phyloP scores from a whole-genome alignment of 1,140 invertebrate species.

The Drosophila navojoa region DNA sequence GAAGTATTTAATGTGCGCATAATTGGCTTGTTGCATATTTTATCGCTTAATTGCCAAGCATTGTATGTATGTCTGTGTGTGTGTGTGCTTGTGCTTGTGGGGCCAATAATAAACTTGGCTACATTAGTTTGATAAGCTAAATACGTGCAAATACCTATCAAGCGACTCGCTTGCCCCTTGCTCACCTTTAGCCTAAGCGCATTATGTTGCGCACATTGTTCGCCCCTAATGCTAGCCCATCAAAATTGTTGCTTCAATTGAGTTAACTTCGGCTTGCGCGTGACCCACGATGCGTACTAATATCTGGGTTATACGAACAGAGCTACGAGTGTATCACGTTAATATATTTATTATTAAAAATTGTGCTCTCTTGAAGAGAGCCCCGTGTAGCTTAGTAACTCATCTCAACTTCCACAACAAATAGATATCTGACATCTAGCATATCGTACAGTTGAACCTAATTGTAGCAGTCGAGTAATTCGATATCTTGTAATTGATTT shows the following conservation, averaged over 20 bases:
- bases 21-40: conserved; percentile 77
- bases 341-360: too few relatives aligned
- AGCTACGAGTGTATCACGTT: too few relatives aligned
- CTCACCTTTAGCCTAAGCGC: conserved; percentile 2
- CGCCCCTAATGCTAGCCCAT: not conserved
- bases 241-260: not conserved
- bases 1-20: conserved; percentile 70
- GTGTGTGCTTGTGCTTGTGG: not conserved
- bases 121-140: conserved; percentile 1
- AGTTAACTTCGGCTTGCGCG: not conserved
- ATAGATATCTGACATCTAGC: too few relatives aligned
- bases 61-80: not conserved
- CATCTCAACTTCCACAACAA: too few relatives aligned
- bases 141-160: not conserved
- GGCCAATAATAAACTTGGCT: conserved; percentile 5
- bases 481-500: not conserved
- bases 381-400: too few relatives aligned
- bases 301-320: too few relatives aligned
- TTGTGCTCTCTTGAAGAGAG: too few relatives aligned
- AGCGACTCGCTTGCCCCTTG: not conserved
- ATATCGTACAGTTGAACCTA: too few relatives aligned
- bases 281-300: too few relatives aligned
- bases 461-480: not conserved
- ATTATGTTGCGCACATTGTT: not conserved
- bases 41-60: conserved; percentile 66